phyloP scores from a whole-genome alignment of 1,140 invertebrate species.

The Brachionus koreanus region DNA sequence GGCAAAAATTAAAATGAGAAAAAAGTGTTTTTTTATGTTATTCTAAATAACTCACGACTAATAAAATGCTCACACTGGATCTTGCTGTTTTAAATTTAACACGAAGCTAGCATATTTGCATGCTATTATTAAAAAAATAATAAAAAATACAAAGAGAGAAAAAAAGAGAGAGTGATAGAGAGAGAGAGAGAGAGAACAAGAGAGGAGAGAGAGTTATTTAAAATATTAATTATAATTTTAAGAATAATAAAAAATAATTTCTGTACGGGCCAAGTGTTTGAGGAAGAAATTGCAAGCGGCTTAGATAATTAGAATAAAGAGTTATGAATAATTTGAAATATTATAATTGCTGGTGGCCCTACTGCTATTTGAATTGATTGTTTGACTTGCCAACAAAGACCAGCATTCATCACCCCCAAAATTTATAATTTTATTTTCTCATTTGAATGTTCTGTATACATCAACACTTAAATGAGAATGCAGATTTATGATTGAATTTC shows the following conservation, averaged over 20 bases:
- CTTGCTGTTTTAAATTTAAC: background rate
- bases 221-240: slow-evolving; percentile 29
- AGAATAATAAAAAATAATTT: slow-evolving; percentile 19
- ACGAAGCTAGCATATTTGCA: background rate
- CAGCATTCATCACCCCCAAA: background rate
- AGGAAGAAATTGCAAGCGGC: background rate
- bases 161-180: background rate
- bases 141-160: background rate
- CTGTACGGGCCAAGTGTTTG: background rate
- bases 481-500: background rate
- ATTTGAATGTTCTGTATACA: background rate
- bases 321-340: background rate
- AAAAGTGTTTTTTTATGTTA: background rate
- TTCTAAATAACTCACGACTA: background rate
- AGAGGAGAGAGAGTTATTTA: background rate
- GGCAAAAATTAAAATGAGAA: background rate
- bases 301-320: background rate
- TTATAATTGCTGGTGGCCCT: background rate
- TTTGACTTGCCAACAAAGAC: background rate
- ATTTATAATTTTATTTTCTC: background rate
- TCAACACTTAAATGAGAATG: background rate
- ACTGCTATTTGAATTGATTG: background rate
- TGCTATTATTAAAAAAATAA: background rate
- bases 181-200: background rate
- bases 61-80: background rate